Evolutionary conservation across 2,888 invertebrate species (phyloP).

Genomic region (Oxycera nigricornis): DNA sequence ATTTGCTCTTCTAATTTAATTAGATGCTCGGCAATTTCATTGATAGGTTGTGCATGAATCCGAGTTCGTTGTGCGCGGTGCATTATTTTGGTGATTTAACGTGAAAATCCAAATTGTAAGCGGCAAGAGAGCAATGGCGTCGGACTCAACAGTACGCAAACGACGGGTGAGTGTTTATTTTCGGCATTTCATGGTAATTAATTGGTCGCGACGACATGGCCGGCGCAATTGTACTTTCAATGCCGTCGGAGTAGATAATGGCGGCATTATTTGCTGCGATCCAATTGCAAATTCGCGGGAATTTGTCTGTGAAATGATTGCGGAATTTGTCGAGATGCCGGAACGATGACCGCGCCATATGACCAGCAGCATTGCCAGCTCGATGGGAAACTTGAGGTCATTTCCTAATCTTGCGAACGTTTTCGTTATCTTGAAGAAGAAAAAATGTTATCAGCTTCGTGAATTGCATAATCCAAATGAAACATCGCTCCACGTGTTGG

Average conservation of each 20-base stretch:
- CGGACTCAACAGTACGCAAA: constrained; percentile 1
- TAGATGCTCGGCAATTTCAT: not conserved
- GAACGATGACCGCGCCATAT: not conserved
- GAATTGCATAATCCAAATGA: not conserved
- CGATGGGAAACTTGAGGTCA: not conserved
- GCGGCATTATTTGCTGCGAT: not conserved
- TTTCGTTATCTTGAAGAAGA: not conserved
- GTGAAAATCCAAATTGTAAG: not conserved
- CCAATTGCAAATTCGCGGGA: not conserved
- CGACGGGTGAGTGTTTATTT: constrained; percentile 33
- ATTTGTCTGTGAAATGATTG: constrained; percentile 2
- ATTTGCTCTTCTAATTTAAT: not conserved
- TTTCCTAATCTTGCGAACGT: not conserved
- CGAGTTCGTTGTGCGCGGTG: not conserved
- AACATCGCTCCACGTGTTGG: not conserved
- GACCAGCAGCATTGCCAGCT: not conserved
- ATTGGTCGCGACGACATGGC: not conserved
- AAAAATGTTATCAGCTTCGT: not conserved
- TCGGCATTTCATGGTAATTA: not conserved
- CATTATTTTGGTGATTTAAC: constrained; percentile 1
- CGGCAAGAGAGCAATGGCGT: constrained; percentile 11
- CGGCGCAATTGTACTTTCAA: not conserved
- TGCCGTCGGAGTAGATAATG: not conserved
- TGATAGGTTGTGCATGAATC: not conserved
- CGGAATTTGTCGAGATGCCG: not conserved